These are phyloP conservation scores for Scortum barcoo DNA, from an alignment of 2,113 vertebrate species.

Conservation along the genomic window DNA sequence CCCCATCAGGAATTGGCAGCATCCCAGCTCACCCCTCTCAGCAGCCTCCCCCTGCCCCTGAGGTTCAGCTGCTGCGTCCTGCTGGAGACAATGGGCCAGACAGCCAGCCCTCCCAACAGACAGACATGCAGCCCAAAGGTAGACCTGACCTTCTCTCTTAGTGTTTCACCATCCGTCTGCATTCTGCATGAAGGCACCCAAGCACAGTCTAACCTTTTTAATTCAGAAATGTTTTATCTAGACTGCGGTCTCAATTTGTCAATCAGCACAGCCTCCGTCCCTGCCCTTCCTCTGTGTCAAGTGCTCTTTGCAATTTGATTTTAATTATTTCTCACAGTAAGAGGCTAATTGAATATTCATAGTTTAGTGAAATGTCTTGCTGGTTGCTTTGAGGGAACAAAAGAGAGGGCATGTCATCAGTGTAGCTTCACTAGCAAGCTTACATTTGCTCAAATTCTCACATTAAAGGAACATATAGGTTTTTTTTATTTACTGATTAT, in stretches of 20 bases:
- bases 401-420: background rate
- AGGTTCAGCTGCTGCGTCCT: slow-evolving; percentile 81
- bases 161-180: slow-evolving; percentile 17
- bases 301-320: slow-evolving; percentile 41
- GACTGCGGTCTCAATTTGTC: slow-evolving; percentile 10
- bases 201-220: slow-evolving; percentile 36
- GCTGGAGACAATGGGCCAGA: slow-evolving; percentile 77
- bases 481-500: background rate
- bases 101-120: slow-evolving; percentile 64
- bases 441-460: slow-evolving; percentile 7
- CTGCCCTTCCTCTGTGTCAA: background rate
- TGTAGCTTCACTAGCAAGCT: background rate
- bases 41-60: slow-evolving; percentile 68
- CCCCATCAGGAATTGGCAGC: slow-evolving; percentile 80
- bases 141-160: slow-evolving; percentile 55
- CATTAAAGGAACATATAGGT: background rate
- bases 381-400: slow-evolving; percentile 30
- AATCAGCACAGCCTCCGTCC: background rate
- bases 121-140: slow-evolving; percentile 77
- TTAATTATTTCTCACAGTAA: slow-evolving; percentile 56
- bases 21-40: slow-evolving; percentile 74
- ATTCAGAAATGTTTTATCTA: background rate
- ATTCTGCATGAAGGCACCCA: slow-evolving; percentile 34
- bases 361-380: slow-evolving; percentile 26
- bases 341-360: slow-evolving; percentile 70